Conservation (phyloP, 2,888 invertebrate species). For the Eristalis tenax region DNA sequence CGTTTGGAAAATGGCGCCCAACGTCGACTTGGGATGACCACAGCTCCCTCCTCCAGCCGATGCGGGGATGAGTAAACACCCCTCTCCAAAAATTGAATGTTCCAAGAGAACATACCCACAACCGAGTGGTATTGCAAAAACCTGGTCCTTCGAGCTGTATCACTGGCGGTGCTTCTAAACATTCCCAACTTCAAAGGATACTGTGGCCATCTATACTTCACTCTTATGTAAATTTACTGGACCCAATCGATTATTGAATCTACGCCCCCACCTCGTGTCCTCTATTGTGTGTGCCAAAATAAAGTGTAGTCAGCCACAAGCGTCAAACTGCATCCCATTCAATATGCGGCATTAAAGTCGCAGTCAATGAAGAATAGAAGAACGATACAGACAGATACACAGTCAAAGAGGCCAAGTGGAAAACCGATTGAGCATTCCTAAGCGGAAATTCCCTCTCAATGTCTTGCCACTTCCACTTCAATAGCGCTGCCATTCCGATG, state of each 20-base stretch:
- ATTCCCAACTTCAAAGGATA: background rate
- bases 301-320: constrained; percentile 26
- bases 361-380: constrained; percentile 9
- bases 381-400: background rate
- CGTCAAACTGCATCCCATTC: constrained; percentile 29
- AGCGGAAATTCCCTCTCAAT: constrained; percentile 67
- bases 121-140: no score
- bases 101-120: no score
- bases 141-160: no score
- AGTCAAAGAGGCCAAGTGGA: background rate
- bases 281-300: background rate
- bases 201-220: constrained; percentile 29
- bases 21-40: no score
- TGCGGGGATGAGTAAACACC: no score
- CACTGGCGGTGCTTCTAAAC: no score
- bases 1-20: no score
- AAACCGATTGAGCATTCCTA: constrained; percentile 67
- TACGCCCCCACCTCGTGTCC: background rate
- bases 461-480: constrained; percentile 54
- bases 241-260: constrained; percentile 39
- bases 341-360: constrained; percentile 55
- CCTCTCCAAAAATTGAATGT: no score
- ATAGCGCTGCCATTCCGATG: constrained; percentile 63
- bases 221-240: constrained; percentile 56
- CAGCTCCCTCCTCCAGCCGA: no score